phyloP scores from a whole-genome alignment of 2,113 vertebrate species.

The Eurystomus gularis region DNA sequence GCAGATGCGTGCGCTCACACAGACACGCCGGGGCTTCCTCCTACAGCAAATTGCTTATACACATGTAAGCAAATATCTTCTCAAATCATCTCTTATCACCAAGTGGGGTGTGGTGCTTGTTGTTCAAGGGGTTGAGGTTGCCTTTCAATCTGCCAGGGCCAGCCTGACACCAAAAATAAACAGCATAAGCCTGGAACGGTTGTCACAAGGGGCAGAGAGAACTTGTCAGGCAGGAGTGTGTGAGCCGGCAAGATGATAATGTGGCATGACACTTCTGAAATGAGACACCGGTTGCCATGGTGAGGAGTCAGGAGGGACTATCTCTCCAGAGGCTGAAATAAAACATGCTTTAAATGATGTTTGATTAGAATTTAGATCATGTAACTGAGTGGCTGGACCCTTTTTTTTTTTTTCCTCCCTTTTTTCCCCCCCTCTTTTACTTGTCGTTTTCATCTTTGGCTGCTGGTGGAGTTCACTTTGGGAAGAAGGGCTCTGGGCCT shows the following conservation, averaged over 20 bases:
- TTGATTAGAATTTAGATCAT: conserved; percentile 99
- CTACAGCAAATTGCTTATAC: conserved; percentile 82
- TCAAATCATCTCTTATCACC: conserved; percentile 91
- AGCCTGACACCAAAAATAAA: conserved; percentile 85
- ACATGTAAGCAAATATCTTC: conserved; percentile 92
- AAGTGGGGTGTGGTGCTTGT: conserved; percentile 81
- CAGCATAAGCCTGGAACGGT: conserved; percentile 77
- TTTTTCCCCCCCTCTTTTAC: conserved; percentile 22
- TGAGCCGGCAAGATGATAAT: conserved; percentile 96
- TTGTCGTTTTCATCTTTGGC: conserved; percentile 73
- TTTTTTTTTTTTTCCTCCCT: conserved; percentile 66
- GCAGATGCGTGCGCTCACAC: background rate
- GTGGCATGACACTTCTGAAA: conserved; percentile 99
- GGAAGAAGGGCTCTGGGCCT: conserved; percentile 8
- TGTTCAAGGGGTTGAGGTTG: conserved; percentile 79
- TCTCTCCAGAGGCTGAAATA: conserved; percentile 97
- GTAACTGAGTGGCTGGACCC: conserved; percentile 88
- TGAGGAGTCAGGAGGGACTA: conserved; percentile 89
- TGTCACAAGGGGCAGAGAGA: conserved; percentile 89
- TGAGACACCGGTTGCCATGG: conserved; percentile 98
- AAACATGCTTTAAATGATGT: conserved; percentile 99
- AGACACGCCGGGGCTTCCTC: conserved; percentile 65
- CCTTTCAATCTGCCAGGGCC: conserved; percentile 79
- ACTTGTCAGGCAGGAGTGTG: conserved; percentile 93
- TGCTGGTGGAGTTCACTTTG: conserved; percentile 67